Percentiles rank a stretch among this genome's conserved stretches.
These are phyloP conservation scores for Pentalonia nigronervosa DNA, from an alignment of 1,140 invertebrate genomes.

Conservation along the genomic window DNA sequence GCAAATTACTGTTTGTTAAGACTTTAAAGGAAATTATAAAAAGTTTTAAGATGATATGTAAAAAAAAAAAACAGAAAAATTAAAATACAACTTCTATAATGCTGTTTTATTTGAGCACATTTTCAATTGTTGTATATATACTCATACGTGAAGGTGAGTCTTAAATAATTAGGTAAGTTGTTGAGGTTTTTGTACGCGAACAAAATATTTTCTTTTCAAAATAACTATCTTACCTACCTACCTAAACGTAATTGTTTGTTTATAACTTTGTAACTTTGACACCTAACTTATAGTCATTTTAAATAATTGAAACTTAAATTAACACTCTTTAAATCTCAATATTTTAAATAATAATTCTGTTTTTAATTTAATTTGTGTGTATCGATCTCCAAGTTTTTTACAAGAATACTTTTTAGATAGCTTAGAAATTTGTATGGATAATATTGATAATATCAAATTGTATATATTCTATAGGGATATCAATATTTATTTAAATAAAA, in stretches of 20 bases:
- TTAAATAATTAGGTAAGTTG: neutral
- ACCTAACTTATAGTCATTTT: neutral
- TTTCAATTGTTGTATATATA: neutral
- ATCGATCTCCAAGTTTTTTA: neutral
- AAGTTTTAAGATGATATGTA: neutral
- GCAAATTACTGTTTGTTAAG: neutral
- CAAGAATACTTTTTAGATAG: neutral
- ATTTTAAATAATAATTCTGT: neutral
- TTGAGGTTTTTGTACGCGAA: neutral
- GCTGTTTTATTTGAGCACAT: neutral
- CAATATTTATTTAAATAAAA: no score
- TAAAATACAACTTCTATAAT: neutral
- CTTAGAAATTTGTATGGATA: neutral
- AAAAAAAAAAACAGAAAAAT: neutral
- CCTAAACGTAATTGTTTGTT: neutral
- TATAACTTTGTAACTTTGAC: neutral
- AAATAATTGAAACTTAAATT: neutral
- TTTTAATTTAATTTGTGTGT: neutral
- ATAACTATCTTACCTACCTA: neutral
- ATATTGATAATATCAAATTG: neutral
- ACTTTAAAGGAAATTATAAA: neutral
- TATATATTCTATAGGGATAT: neutral
- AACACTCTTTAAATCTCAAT: neutral
- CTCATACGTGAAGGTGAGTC: neutral
- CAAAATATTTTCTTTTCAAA: neutral